Evolutionary conservation across 2,888 invertebrate genomes (phyloP).

Genomic region (Orthosia cruda): DNA sequence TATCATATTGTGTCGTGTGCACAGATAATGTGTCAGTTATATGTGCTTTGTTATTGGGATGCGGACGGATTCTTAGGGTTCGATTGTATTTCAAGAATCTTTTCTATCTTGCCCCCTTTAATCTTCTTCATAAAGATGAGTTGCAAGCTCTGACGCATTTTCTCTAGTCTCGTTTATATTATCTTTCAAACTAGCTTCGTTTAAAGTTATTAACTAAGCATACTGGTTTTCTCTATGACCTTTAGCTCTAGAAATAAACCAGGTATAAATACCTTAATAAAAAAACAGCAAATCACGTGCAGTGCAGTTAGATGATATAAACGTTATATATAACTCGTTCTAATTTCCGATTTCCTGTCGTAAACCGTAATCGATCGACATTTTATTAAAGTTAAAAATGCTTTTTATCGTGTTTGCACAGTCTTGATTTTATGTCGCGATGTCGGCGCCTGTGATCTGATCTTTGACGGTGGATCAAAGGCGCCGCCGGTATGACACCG

Average conservation of each 20-base stretch:
- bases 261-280: conserved; percentile 18
- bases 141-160: background rate
- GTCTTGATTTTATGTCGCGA: conserved; percentile 74
- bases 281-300: conserved; percentile 34
- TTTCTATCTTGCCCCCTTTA: background rate
- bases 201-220: background rate
- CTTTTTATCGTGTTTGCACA: conserved; percentile 76
- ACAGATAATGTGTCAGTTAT: conserved; percentile 78
- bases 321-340: conserved; percentile 52
- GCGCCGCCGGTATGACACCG: conserved; percentile 83
- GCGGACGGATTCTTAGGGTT: conserved; percentile 46
- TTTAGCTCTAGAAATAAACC: conserved; percentile 11
- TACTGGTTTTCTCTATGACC: conserved; percentile 9
- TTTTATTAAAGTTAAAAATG: conserved; percentile 69
- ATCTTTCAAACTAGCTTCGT: background rate
- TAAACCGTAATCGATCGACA: conserved; percentile 74
- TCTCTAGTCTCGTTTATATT: conserved; percentile 1
- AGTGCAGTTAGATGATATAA: conserved; percentile 49
- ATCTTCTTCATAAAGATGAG: background rate
- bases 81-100: conserved; percentile 12
- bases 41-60: conserved; percentile 66
- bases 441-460: conserved; percentile 73
- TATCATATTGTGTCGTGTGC: conserved; percentile 79
- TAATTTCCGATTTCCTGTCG: conserved; percentile 73
- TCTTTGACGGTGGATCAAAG: conserved; percentile 87